phyloP scores from a whole-genome alignment of 2,113 vertebrate genomes.

The Ceyx melanurus region DNA sequence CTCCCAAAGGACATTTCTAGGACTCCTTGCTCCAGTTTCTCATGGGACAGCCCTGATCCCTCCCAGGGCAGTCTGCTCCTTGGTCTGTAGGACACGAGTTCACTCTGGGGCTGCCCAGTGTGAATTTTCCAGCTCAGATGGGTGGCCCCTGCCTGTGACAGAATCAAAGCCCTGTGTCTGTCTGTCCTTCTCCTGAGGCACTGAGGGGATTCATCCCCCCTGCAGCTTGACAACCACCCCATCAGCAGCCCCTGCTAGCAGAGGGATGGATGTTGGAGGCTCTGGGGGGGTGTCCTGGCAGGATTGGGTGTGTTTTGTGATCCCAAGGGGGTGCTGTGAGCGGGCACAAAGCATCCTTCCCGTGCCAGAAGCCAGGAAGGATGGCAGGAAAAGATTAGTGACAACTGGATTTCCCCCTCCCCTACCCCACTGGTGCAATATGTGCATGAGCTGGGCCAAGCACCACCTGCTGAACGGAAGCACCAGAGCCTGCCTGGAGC shows the following conservation, averaged over 20 bases:
- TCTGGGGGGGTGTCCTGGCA: background rate
- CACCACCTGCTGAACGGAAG: background rate
- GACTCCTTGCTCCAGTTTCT: background rate
- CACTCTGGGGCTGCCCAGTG: background rate
- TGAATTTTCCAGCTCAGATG: background rate
- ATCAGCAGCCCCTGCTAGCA: background rate
- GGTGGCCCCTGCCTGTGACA: background rate
- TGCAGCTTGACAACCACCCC: background rate
- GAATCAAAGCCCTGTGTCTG: background rate
- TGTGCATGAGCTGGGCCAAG: background rate
- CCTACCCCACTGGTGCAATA: background rate
- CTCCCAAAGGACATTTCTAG: background rate
- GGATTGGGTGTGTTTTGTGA: background rate
- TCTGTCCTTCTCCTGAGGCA: background rate
- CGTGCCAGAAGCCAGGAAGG: slow-evolving; percentile 10
- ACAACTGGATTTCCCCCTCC: slow-evolving; percentile 29
- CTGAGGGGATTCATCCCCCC: background rate
- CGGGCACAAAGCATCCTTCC: background rate
- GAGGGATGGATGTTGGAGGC: background rate
- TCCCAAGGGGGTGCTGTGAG: background rate
- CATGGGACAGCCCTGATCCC: too few relatives aligned
- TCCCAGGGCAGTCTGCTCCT: background rate
- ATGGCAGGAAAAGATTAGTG: slow-evolving; percentile 44
- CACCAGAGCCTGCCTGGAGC: background rate
- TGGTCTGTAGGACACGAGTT: background rate